Percentiles rank a stretch among this genome's conserved stretches.
phyloP scores from a whole-genome alignment of 2,888 invertebrate species.

The Monoplex corrugatus region DNA sequence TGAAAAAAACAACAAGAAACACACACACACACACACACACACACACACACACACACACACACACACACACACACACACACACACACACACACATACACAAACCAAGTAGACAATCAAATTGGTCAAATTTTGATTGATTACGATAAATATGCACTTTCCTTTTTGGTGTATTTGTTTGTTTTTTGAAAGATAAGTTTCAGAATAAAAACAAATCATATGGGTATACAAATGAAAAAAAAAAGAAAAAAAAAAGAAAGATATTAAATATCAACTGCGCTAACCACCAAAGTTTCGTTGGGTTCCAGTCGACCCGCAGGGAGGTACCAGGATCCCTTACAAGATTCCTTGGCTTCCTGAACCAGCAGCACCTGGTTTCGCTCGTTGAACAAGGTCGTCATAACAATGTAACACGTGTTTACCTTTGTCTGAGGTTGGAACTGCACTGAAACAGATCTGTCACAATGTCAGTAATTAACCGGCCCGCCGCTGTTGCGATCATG shows the following conservation, averaged over 20 bases:
- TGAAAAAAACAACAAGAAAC: too few relatives aligned
- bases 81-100: conserved; percentile 87
- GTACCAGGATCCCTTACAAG: conserved; percentile 98
- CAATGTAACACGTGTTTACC: conserved; percentile 92
- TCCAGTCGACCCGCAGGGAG: not conserved
- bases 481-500: too few relatives aligned
- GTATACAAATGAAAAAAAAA: too few relatives aligned
- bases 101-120: conserved; percentile 87
- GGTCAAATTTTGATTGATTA: too few relatives aligned
- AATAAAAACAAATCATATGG: too few relatives aligned
- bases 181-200: too few relatives aligned
- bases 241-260: too few relatives aligned
- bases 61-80: too few relatives aligned
- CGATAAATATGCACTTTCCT: too few relatives aligned
- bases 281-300: not conserved
- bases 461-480: not conserved
- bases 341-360: conserved; percentile 98
- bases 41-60: not conserved
- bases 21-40: not conserved
- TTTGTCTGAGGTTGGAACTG: not conserved
- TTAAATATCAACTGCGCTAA: too few relatives aligned
- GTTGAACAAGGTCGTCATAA: conserved; percentile 93
- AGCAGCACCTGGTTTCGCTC: conserved; percentile 93
- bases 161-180: too few relatives aligned
- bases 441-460: not conserved